phyloP scores from a whole-genome alignment of 1,140 invertebrate species.

The Andricus grossulariae region DNA sequence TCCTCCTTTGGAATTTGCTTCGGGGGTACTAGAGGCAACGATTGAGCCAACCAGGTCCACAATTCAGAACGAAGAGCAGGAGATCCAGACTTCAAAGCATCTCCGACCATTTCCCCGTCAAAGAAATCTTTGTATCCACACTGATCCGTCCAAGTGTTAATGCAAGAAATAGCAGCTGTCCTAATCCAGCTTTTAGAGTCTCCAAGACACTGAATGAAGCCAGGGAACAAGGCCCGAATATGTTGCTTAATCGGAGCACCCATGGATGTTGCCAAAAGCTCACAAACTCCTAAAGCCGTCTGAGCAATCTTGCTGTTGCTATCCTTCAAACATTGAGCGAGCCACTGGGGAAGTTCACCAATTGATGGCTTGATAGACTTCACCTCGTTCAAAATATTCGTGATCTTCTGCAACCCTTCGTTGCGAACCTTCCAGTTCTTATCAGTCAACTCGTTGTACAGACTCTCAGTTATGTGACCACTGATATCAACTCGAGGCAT shows the following conservation, averaged over 20 bases:
- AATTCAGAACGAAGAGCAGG: slow-evolving; percentile 88
- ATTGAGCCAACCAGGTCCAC: slow-evolving; percentile 89
- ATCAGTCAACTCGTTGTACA: slow-evolving; percentile 90
- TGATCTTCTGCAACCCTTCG: slow-evolving; percentile 89
- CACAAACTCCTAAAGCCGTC: slow-evolving; percentile 87
- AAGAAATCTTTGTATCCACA: slow-evolving; percentile 89
- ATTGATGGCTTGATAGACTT: slow-evolving; percentile 89
- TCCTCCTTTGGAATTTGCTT: slow-evolving; percentile 89
- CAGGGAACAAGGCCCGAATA: slow-evolving; percentile 88
- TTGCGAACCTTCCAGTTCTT: slow-evolving; percentile 96
- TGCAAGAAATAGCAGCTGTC: slow-evolving; percentile 84
- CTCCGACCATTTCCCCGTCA: slow-evolving; percentile 91
- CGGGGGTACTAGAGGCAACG: slow-evolving; percentile 82
- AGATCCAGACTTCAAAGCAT: slow-evolving; percentile 90
- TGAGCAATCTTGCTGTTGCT: slow-evolving; percentile 94
- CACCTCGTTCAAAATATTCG: slow-evolving; percentile 84
- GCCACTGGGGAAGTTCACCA: slow-evolving; percentile 87
- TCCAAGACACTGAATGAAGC: slow-evolving; percentile 85
- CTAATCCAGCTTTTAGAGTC: slow-evolving; percentile 86
- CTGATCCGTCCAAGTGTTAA: slow-evolving; percentile 89
- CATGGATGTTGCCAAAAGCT: slow-evolving; percentile 86
- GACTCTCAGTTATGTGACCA: slow-evolving; percentile 87
- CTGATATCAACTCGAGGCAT: slow-evolving; percentile 89
- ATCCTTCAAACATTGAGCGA: slow-evolving; percentile 87
- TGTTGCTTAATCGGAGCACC: slow-evolving; percentile 88